These are phyloP conservation scores for Clanis bilineata DNA, from an alignment of 2,888 invertebrate species.

Conservation along the genomic window DNA sequence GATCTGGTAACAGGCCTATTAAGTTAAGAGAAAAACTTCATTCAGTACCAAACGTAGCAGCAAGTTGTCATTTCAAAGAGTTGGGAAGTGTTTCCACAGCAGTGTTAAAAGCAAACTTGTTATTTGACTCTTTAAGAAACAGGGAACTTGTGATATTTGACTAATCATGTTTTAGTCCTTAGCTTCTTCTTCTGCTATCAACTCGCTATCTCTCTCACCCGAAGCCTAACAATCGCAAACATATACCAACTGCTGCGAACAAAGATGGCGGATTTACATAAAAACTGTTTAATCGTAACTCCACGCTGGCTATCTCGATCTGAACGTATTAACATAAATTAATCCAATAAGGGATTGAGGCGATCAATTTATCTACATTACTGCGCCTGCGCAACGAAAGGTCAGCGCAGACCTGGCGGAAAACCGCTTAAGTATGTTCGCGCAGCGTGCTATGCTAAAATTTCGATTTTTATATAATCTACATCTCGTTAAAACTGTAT, in stretches of 20 bases:
- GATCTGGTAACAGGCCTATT: too few species aligned
- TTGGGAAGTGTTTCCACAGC: too few species aligned
- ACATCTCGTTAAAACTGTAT: too few species aligned
- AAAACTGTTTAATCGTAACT: conserved; percentile 78
- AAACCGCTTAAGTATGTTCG: background rate
- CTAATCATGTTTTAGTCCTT: too few species aligned
- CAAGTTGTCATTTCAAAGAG: too few species aligned
- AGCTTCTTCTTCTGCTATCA: background rate
- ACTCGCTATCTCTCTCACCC: conserved; percentile 1
- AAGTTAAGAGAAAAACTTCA: too few species aligned
- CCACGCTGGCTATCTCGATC: conserved; percentile 61
- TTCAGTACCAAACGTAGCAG: too few species aligned
- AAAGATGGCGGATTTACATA: conserved; percentile 75
- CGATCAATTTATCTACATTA: conserved; percentile 49
- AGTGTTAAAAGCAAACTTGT: too few species aligned
- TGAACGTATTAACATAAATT: conserved; percentile 55
- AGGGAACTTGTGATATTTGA: too few species aligned
- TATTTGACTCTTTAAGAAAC: too few species aligned
- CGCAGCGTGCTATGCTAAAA: background rate
- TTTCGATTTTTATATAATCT: background rate
- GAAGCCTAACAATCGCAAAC: conserved; percentile 29
- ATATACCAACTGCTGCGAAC: conserved; percentile 60
- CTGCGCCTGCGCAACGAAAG: conserved; percentile 52
- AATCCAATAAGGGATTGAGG: conserved; percentile 38
- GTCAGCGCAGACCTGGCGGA: background rate